A percentile compares a stretch with the other conserved stretches of the same genome.
phyloP scores from a whole-genome alignment of 2,113 vertebrate species.

The Edolisoma coerulescens region DNA sequence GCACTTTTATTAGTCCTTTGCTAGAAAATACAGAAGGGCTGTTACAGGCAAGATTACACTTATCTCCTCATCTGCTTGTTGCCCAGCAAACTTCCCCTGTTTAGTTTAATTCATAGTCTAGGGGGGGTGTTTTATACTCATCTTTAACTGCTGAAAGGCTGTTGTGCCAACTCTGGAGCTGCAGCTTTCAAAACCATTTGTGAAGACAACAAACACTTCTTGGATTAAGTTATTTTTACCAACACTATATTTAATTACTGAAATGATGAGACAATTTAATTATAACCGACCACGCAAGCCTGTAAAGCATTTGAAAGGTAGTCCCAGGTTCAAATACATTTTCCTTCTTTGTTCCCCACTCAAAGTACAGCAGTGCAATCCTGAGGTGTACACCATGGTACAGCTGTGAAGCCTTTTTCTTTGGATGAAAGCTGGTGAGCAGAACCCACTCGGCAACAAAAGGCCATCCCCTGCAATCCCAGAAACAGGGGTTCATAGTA shows the following conservation, averaged over 20 bases:
- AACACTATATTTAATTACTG: neutral
- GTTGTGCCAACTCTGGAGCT: neutral
- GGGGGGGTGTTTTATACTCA: neutral
- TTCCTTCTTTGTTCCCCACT: neutral
- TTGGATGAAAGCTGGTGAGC: neutral
- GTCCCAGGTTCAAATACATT: neutral
- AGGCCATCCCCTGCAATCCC: neutral
- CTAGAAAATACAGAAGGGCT: neutral
- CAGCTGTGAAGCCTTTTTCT: neutral
- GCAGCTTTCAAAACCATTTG: neutral
- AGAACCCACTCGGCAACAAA: neutral
- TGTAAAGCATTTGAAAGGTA: neutral
- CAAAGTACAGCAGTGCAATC: neutral
- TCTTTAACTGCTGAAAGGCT: neutral
- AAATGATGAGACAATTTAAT: neutral
- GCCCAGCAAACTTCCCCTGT: neutral
- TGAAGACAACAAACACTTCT: neutral
- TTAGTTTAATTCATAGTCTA: neutral
- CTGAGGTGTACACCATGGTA: neutral
- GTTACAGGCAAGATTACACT: neutral
- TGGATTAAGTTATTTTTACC: neutral
- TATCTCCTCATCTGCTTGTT: neutral
- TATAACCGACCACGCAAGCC: neutral
- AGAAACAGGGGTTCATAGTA: neutral
- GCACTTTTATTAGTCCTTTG: neutral